Evolutionary conservation across 2,113 vertebrate genomes (phyloP), one percentile per base, ranked within the genome.

Genomic region (Psilopogon haemacephalus): DNA sequence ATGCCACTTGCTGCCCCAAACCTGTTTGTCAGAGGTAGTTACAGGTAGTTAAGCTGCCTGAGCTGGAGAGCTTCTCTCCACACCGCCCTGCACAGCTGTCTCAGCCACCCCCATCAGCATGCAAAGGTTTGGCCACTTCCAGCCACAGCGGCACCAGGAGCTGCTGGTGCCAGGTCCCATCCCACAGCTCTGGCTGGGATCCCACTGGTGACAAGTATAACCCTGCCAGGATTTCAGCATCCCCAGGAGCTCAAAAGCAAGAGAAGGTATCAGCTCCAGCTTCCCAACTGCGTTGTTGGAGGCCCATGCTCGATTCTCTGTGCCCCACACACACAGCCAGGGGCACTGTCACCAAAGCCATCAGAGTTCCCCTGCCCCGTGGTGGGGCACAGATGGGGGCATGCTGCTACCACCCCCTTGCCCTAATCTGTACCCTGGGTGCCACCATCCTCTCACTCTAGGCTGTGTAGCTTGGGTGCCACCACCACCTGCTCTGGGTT

Each of bases 121-220:
- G 18, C 35, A 48, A 56, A 72, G 63, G 40, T 72, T 37, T 64
- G 63, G 48, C 44, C n/a, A 2, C 46, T 65, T 87, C 75, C 71
- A 95, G 62, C 63, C 2, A 0, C 0, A 0, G n/a, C 30, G 59
- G 58, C 82, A 52, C 26, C 0, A 0, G 52, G 32, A 0, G 1
- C 40, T 76, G 55, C 63, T 56, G 54, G n/a, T 56, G 13, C 24
- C 76, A 35, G 35, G 52, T 77, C 42, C 64, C 56, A 70, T 24
- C 69, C 76, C 9, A 1, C 32, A 55, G 33, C 33, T 69, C 63
- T 20, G 9, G 30, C 17, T 67, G 56, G 55, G 23, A 86, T 69
- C 67, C 13, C 8, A 4, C 64, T 52, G 52, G 33, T 70, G 56
- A 21, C 38, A 63, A 42, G 37, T 13, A 50, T 0, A 3, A 18